Base-by-base conservation (phyloP, 1,140 invertebrate species). In the Holcopasites calliopsidis region DNA sequence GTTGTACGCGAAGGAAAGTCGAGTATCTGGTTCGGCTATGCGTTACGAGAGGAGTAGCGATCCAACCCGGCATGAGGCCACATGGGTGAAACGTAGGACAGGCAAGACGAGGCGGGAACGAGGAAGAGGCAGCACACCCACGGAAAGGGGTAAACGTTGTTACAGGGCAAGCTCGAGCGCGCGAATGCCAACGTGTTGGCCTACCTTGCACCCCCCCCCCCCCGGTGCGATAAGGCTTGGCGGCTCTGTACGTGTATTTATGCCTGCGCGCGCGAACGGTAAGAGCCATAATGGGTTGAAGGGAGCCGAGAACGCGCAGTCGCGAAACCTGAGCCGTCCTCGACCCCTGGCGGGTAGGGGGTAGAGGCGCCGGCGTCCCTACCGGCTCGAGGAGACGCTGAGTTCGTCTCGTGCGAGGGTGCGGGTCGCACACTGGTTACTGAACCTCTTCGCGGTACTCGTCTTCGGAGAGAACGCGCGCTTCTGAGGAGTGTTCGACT, bases 261-360 rank as follows among this genome's bases (percentile, higher is more conserved):
- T 52, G 42, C 31, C 42, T 49, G 64, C 47, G 73, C 64, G 65
- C 64, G 54, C 65, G 73, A 52, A 44, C 57, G 49, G 71, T 68
- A 77, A 84, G 77, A 60, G 72, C 44, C 83, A 79, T 85, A 86
- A 85, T 80, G 77, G 84, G 80, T 87, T 86, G 85, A 85, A 85
- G 83, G 76, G 82, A 80, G 68, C 42, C 76, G 73, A 86, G 77
- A 86, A 72, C 42, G 84, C 86, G 86, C 86, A 87, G 84, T 74
- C 86, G 86, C 86, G 76, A 86, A 80, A 79, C 79, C 70, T 79
- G 78, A 80, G 77, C 80, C 80, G 79, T 83, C 84, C 83, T 85
- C 80, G 80, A 80, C 80, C 80, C 72, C 83, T 77, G 64, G 75
- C 79, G 61, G 55, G 50, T 35, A 74, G 60, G 64, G 47, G 79